These are phyloP conservation scores for Acanthaster planci DNA, from an alignment of 35 echinoderm and acorn worm species.

Conservation along the genomic window DNA sequence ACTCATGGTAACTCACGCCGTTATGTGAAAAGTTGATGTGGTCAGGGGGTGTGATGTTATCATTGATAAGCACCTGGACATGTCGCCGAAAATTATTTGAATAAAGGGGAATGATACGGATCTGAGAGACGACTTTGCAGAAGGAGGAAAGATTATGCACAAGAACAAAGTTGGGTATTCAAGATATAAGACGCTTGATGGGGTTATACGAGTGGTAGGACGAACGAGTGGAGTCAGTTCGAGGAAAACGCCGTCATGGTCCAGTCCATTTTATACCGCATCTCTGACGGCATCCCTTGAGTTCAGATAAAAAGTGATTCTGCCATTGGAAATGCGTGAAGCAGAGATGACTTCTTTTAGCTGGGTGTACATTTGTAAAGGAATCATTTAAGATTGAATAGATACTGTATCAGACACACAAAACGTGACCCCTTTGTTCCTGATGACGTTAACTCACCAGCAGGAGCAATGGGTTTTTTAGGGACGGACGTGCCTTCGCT, in stretches of 20 bases:
- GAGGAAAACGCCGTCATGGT: neutral
- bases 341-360: constrained; percentile 5
- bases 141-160: neutral
- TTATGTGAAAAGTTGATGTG: no score
- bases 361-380: neutral
- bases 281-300: neutral
- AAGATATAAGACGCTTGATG: neutral
- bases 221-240: neutral
- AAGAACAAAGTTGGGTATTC: neutral
- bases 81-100: neutral
- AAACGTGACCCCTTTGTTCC: neutral
- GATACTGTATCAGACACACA: neutral
- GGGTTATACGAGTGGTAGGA: neutral
- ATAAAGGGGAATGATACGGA: neutral
- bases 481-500: no score
- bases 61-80: neutral
- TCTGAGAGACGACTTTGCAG: neutral
- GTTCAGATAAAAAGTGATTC: neutral
- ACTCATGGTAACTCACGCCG: neutral
- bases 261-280: neutral
- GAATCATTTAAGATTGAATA: neutral
- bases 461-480: no score
- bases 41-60: no score
- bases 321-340: neutral
- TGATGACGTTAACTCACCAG: no score